Evolutionary conservation across 2,888 invertebrate genomes (phyloP), one percentile per base, ranked within the genome.

Genomic region (Lottia gigantea): DNA sequence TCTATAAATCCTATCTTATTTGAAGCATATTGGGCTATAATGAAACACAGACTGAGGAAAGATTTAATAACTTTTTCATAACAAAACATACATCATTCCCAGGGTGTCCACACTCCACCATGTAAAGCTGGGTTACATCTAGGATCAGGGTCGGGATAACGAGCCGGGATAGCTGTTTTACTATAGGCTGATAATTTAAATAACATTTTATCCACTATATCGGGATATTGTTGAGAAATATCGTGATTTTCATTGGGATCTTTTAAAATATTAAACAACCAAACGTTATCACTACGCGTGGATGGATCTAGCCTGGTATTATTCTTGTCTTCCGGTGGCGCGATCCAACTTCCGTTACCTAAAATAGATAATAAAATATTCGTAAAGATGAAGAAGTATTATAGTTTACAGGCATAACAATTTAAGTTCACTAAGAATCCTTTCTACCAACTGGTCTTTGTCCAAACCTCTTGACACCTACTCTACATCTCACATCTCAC

Each of bases 91-190:
- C 23, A 61, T 69, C 69, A 75, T 62, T 76, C 73, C 88, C 88
- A 88, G 0, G 87, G 87, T 14, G 85, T 83, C 86, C 86, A 88
- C 67, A 78, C 83, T 2, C 86, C 87, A 12, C 83, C 85, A 65
- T 82, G 83, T 11, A 74, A 70, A 62, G 70, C 66, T 0, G 88
- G 87, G 70, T 87, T 74, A 64, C 81, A 79, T 7, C 66, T 71
- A 1, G 79, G 79, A 68, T 87, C 86, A 66, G 76, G 68, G 0
- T 71, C 67, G 0, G 88, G 88, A 73, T 78, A 87, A n/a, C 75
- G 45, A n/a, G 78, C 78, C 7, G 84, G 83, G 7, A 87, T 86
- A 7, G 86, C 84, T 16, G 85, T 86, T 3, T 73, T 61, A 67
- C 85, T 81, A 70, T 84, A 87, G 11, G 71, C 47, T 0, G 70